Evolutionary conservation across 2,797 vertebrate genomes (phyloP).

Genomic region (Microcaecilia unicolor): DNA sequence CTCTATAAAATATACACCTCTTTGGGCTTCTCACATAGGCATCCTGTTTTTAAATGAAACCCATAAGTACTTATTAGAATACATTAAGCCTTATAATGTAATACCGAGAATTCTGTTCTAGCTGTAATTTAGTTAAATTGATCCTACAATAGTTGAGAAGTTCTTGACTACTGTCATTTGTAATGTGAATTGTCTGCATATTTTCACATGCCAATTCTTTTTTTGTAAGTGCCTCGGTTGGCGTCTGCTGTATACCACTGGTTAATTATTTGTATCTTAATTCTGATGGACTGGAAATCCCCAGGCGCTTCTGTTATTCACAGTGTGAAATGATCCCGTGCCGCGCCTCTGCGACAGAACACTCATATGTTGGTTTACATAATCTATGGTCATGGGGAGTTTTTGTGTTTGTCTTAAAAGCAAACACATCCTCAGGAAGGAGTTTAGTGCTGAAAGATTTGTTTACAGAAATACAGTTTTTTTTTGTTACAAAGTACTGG

Average conservation of each 20-base stretch:
- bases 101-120: too few species aligned
- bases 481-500: too few species aligned
- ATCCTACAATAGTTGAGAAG: too few species aligned
- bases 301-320: conserved; percentile 1
- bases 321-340: neutral
- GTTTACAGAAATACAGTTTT: conserved; percentile 6
- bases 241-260: neutral
- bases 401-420: conserved; percentile 15
- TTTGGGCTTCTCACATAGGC: too few species aligned
- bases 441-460: conserved; percentile 4
- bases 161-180: too few species aligned
- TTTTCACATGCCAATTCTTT: neutral
- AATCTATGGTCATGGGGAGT: conserved; percentile 3
- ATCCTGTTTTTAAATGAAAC: too few species aligned
- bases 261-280: neutral
- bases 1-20: too few species aligned
- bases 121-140: too few species aligned
- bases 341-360: neutral
- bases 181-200: neutral
- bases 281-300: conserved; percentile 2
- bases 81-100: too few species aligned
- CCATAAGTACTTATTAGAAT: too few species aligned
- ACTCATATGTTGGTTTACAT: neutral
- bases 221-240: neutral
- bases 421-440: conserved; percentile 12